These are phyloP conservation scores for Hoplodrina blanda DNA, from an alignment of 2,888 invertebrate species.

Conservation along the genomic window DNA sequence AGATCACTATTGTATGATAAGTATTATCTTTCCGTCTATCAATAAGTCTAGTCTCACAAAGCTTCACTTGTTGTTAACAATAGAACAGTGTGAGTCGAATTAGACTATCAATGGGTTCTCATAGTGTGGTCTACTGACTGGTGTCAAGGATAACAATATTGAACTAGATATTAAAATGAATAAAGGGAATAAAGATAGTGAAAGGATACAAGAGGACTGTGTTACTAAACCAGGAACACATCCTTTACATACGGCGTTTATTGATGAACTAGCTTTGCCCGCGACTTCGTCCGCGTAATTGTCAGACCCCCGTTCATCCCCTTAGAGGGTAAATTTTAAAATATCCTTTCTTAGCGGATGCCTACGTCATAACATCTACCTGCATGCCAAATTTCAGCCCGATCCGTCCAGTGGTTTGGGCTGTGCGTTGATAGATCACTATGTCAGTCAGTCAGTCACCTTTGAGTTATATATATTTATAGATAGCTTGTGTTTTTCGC, in stretches of 20 bases:
- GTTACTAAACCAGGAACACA: constrained; percentile 26
- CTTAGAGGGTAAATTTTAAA: too few species aligned
- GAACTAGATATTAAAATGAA: constrained; percentile 25
- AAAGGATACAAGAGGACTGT: constrained; percentile 12
- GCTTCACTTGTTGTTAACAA: constrained; percentile 56
- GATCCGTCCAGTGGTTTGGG: too few species aligned
- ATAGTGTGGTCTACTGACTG: constrained; percentile 32
- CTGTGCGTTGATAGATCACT: too few species aligned
- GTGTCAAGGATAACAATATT: constrained; percentile 26
- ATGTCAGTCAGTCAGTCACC: too few species aligned
- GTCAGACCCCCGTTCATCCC: too few species aligned
- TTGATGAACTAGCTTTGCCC: neutral
- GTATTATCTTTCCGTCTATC: constrained; percentile 58
- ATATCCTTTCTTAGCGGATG: too few species aligned
- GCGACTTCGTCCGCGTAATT: too few species aligned
- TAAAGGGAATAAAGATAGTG: constrained; percentile 5
- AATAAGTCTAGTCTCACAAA: constrained; percentile 58
- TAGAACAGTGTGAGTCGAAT: constrained; percentile 37
- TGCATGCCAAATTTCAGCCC: too few species aligned
- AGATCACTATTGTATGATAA: constrained; percentile 56
- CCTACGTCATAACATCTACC: too few species aligned
- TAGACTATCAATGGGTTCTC: constrained; percentile 53
- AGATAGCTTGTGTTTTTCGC: too few species aligned
- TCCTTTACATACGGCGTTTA: constrained; percentile 3
- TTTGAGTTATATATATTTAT: too few species aligned